These are phyloP conservation scores for Branchinecta lindahli DNA, from an alignment of 1,140 invertebrate species.

Conservation along the genomic window DNA sequence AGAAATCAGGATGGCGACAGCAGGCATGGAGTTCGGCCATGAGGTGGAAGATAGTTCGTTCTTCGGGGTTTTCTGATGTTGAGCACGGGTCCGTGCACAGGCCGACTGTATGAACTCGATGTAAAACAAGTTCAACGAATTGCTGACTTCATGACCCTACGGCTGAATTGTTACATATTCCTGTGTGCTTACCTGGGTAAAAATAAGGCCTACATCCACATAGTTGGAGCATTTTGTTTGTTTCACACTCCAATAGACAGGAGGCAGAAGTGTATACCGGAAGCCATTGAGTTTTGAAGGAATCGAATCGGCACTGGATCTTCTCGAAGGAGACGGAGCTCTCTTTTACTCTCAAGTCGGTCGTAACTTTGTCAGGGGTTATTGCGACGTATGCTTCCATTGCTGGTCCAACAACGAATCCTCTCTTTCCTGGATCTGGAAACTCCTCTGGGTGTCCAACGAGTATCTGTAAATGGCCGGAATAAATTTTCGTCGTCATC, in stretches of 20 bases:
- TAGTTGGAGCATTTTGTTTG: background rate
- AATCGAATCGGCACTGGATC: background rate
- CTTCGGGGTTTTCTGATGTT: too few relatives aligned
- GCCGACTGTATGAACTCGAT: too few relatives aligned
- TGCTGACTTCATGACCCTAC: too few relatives aligned
- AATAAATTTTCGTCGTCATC: too few relatives aligned
- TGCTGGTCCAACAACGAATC: background rate
- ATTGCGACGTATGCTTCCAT: background rate
- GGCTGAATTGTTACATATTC: too few relatives aligned
- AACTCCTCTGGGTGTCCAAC: background rate
- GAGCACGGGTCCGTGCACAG: too few relatives aligned
- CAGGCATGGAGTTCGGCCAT: too few relatives aligned
- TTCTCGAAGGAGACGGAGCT: background rate
- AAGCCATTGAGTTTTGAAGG: background rate
- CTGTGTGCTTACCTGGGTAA: background rate
- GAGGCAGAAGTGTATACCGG: background rate
- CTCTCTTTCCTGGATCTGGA: slow-evolving; percentile 3
- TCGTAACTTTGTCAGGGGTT: background rate
- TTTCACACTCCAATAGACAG: background rate
- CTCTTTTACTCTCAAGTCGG: background rate
- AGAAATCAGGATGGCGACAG: too few relatives aligned
- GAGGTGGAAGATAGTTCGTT: too few relatives aligned
- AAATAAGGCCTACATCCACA: background rate
- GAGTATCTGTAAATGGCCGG: background rate
- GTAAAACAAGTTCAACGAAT: too few relatives aligned